Percentiles rank a stretch among this genome's conserved stretches.
These are phyloP conservation scores for Rousettus leschenaultii DNA, from an alignment of 2,113 vertebrate genomes.

Conservation along the genomic window DNA sequence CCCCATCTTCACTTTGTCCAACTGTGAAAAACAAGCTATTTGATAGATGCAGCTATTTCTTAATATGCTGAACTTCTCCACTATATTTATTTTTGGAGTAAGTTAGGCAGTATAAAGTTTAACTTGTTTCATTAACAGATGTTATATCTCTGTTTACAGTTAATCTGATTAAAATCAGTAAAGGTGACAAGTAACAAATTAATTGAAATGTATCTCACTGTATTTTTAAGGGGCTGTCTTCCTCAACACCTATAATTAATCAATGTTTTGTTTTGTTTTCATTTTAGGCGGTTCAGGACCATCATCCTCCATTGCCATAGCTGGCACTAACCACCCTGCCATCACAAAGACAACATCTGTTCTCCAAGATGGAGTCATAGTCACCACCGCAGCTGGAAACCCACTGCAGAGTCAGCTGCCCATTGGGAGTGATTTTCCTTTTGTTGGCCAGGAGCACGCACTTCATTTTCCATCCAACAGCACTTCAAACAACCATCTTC, in stretches of 20 bases:
- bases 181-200: not conserved
- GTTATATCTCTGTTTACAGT: not conserved
- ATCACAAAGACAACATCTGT: constrained; percentile 89
- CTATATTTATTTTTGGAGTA: constrained; percentile 10
- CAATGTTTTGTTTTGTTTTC: not conserved
- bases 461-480: constrained; percentile 86
- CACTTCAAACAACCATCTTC: constrained; percentile 85
- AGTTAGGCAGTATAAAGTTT: not conserved
- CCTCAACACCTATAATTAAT: not conserved
- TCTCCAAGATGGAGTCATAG: constrained; percentile 87
- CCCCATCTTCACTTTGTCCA: not conserved
- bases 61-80: not conserved
- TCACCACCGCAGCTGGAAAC: constrained; percentile 86
- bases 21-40: not conserved
- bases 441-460: constrained; percentile 83
- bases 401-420: constrained; percentile 85
- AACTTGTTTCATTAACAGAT: not conserved
- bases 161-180: not conserved
- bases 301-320: constrained; percentile 84
- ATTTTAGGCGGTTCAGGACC: constrained; percentile 79
- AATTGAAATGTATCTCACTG: not conserved
- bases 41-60: constrained; percentile 1
- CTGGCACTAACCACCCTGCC: constrained; percentile 86
- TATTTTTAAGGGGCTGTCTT: not conserved
- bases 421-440: constrained; percentile 83